Base-by-base conservation (phyloP, 2,888 invertebrate species). In the Keiferia lycopersicella region DNA sequence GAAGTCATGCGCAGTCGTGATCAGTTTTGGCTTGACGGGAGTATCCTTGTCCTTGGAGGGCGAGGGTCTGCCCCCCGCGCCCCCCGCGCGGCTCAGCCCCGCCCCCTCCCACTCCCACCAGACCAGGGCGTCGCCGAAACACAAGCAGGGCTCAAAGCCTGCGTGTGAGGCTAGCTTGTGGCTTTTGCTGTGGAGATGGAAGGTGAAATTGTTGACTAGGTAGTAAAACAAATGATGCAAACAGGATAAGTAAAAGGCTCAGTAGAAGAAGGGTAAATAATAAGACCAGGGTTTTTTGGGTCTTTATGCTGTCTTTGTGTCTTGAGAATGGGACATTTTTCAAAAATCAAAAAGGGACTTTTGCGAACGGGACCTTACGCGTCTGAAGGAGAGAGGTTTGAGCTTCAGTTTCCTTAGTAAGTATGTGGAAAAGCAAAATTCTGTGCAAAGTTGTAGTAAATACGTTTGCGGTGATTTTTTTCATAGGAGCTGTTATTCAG, bases 101-200 rank as follows among this genome's bases (percentile, higher is more conserved):
- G 79, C 77, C 0, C 87, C 94, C 65, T 93, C 93, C 96, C 96
- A 96, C 64, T 94, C 93, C 86, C 98, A 98, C 65, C 96, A 95
- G 12, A 98, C 91, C 0, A 97, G 93, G 60, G 98, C 95, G 79
- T 98, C 98, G 4, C 99, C 99, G 81, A 96, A 97, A 82, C 98
- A 98, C 41, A 98, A 93, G 62, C 95, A 95, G 2, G 97, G 96
- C 84, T 98, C 97, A 83, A 98, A 98, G 1, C 98, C 98, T 0
- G 97, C 95, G 83, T 97, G 95, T 0, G 93, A 91, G 20, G 94
- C 93, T 26, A 96, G 81, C 48, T 93, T 93, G 86, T 95, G 94
- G 66, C 93, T 93, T 83, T 94, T 94, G 71, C 95, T 96, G 51
- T 7, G 12, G 20, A 51, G 12, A 14, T 39, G 39, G 14, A 41